Evolutionary conservation across 2,113 vertebrate genomes (phyloP).

Genomic region (Sceloporus undulatus): DNA sequence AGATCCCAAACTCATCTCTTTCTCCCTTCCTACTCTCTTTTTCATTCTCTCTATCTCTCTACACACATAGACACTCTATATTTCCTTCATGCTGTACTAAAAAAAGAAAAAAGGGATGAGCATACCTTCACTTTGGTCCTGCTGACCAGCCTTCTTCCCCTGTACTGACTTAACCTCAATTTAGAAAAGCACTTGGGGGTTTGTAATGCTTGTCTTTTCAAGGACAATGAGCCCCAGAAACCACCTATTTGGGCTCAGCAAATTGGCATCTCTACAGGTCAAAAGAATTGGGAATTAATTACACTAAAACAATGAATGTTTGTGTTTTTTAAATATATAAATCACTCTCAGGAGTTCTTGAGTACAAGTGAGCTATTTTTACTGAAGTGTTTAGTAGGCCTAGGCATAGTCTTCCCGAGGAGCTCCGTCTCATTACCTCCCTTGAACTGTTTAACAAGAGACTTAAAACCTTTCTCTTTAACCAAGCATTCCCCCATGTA

Average conservation of each 20-base stretch:
- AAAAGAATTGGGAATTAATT: not conserved
- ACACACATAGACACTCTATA: conserved; percentile 14
- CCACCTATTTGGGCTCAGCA: not conserved
- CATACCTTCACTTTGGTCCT: conserved; percentile 22
- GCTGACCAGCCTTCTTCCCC: not conserved
- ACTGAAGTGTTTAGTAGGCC: too few relatives aligned
- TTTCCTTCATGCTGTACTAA: not conserved
- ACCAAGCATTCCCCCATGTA: too few relatives aligned
- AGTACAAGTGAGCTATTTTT: too few relatives aligned
- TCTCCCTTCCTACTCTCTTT: not conserved
- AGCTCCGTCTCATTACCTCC: too few relatives aligned
- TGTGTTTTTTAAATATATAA: too few relatives aligned
- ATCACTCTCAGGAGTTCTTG: too few relatives aligned
- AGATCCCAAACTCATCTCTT: conserved; percentile 25
- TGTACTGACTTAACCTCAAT: not conserved
- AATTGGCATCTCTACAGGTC: not conserved
- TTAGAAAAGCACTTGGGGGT: not conserved
- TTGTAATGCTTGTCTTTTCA: not conserved
- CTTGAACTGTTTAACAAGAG: too few relatives aligned
- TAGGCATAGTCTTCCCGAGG: too few relatives aligned
- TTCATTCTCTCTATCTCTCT: too few relatives aligned
- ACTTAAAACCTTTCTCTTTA: too few relatives aligned
- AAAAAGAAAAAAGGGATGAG: not conserved
- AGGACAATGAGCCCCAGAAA: too few relatives aligned
- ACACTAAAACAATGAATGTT: not conserved